These are phyloP conservation scores for Suricata suricatta DNA, from an alignment of 2,113 vertebrate genomes.

Conservation along the genomic window DNA sequence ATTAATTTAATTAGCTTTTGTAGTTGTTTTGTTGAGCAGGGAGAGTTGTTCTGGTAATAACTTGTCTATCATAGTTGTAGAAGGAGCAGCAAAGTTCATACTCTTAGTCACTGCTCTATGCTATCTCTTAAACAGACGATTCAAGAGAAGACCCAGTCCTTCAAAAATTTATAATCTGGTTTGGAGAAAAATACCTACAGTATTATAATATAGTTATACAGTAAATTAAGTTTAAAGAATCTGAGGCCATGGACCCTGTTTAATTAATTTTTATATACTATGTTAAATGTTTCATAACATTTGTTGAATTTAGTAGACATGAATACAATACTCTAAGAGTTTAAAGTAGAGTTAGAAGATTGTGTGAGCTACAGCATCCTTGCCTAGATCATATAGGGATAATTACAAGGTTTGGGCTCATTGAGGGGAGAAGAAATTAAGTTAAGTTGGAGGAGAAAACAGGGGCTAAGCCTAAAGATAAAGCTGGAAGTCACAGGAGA, in stretches of 20 bases:
- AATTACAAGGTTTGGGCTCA: not conserved
- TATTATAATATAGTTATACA: not conserved
- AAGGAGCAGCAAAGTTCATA: not conserved
- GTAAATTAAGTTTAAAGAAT: not conserved
- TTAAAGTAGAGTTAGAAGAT: not conserved
- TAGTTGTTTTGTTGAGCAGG: not conserved
- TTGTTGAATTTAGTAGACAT: not conserved
- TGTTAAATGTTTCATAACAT: constrained; percentile 19
- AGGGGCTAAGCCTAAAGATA: not conserved
- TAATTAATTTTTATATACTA: not conserved
- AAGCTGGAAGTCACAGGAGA: not conserved
- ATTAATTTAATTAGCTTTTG: not conserved
- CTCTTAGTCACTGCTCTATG: not conserved
- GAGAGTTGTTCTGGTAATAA: not conserved
- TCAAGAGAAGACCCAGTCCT: not conserved
- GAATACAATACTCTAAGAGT: not conserved
- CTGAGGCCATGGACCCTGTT: not conserved
- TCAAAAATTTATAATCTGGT: not conserved
- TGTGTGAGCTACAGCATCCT: not conserved
- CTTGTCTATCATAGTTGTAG: not conserved
- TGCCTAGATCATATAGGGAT: not conserved
- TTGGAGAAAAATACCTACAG: constrained; percentile 1
- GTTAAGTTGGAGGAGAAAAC: not conserved
- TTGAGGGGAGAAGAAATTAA: not conserved
- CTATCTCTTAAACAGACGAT: not conserved